Evolutionary conservation across 30 jellyfish, hydroid and myxozoan species (phyloP), one percentile per base, ranked within the genome.

Genomic region (Hydractinia symbiolongicarpus): DNA sequence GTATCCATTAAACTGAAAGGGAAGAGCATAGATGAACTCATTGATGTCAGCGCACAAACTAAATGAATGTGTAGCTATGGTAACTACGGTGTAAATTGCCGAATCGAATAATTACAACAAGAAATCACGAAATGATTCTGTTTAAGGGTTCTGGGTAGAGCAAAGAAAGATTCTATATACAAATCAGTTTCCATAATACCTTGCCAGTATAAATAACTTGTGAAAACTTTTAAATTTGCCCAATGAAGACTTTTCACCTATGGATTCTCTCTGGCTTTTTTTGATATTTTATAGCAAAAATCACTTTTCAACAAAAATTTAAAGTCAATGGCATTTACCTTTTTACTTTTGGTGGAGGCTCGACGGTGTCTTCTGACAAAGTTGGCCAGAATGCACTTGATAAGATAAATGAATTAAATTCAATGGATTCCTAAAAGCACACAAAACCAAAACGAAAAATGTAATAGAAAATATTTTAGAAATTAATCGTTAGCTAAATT

Each of bases 301-400:
- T n/a, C 13, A n/a, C 68, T 58, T 58, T 6, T 6, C 6, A 7
- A 64, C 74, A 0, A 2, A 58, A 11, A 58, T 11, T 0, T 11
- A 58, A 58, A 58, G 69, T 3, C 69, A 11, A 58, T 58, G 3
- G 69, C 15, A 58, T 58, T 13, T 11, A 58, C 69, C 19, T 58
- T 58, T 58, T 58, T 16, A 58, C 69, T 58, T 58, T 3, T 16
- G 19, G 19, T 7, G 98, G 96, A 1, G 86, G 89, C 52, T 61
- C 88, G 30, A 93, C 94, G 62, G 66, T 62, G 30, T 93, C 98
- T 13, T 87, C 95, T 55, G 95, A 79, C 56, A 93, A 83, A 8
- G 90, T 21, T 0, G 98, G 98, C 98, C 98, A 93, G 79, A 88
- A 93, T 55, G 89, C 92, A 40, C 82, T 67, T n/a, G 96, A 87